Conservation (phyloP, 2,113 vertebrate genomes). For the Herpailurus yagouaroundi region DNA sequence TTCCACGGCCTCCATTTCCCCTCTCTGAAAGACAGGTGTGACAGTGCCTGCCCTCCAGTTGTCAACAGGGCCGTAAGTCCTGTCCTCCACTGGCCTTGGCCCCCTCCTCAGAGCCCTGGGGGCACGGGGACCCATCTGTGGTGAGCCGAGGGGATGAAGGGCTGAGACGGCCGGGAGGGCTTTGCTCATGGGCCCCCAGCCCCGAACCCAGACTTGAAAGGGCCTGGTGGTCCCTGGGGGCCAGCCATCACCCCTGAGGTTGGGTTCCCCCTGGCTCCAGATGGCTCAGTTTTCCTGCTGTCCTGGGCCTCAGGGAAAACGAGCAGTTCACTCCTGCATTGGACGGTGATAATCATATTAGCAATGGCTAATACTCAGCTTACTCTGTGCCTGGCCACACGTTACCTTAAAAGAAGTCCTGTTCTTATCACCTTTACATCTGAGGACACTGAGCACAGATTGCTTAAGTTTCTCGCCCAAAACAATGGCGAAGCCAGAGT, state of each 20-base stretch:
- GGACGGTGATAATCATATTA: background rate
- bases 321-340: background rate
- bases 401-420: background rate
- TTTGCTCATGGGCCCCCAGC: background rate
- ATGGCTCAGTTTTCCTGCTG: background rate
- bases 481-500: background rate
- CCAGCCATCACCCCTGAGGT: rapidly evolving
- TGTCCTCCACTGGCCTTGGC: background rate
- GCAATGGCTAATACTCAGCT: too few relatives aligned
- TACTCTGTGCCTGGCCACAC: background rate
- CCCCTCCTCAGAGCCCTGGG: background rate
- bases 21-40: background rate
- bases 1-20: background rate
- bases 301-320: background rate
- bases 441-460: background rate
- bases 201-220: background rate
- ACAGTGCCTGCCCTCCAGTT: background rate
- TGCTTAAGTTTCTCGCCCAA: background rate
- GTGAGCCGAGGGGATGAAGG: background rate
- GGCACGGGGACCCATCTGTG: rapidly evolving
- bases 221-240: background rate
- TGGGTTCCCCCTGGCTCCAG: background rate
- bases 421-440: rapidly evolving
- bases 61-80: too few relatives aligned
- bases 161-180: background rate